phyloP scores from a whole-genome alignment of 2,888 invertebrate species.

The Cephus rjabovi region DNA sequence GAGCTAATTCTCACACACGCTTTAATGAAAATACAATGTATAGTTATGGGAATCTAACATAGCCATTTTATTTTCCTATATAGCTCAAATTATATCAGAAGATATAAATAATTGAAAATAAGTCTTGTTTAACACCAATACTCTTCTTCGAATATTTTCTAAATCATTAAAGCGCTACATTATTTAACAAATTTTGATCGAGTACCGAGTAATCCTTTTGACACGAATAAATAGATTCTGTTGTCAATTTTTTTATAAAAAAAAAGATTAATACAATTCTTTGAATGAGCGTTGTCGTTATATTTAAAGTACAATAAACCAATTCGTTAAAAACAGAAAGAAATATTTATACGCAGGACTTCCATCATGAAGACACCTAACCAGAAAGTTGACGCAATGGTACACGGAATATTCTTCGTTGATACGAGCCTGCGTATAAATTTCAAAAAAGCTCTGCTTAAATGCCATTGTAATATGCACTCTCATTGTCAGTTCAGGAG shows the following conservation, averaged over 20 bases:
- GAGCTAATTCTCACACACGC: constrained; percentile 34
- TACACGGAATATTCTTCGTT: background rate
- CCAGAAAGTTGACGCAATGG: constrained; percentile 2
- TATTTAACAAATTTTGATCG: no score
- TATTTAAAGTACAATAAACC: constrained; percentile 10
- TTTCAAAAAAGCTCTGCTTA: background rate
- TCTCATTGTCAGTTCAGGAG: background rate
- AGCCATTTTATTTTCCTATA: background rate
- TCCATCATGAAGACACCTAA: constrained; percentile 13
- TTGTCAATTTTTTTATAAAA: no score
- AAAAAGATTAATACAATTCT: no score
- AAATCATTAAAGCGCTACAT: no score
- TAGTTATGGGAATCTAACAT: no score
- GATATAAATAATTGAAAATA: no score
- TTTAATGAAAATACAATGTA: background rate
- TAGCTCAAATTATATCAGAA: background rate
- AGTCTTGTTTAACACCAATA: no score
- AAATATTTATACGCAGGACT: constrained; percentile 15
- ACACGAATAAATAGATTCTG: no score
- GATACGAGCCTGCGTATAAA: background rate
- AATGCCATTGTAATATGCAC: background rate
- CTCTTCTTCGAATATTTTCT: no score
- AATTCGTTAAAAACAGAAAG: constrained; percentile 6
- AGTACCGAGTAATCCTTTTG: no score
- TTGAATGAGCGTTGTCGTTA: background rate